Percentiles rank a stretch among this genome's conserved stretches.
Conservation (phyloP, 23 tunicate species). For the Halocynthia roretzi region DNA sequence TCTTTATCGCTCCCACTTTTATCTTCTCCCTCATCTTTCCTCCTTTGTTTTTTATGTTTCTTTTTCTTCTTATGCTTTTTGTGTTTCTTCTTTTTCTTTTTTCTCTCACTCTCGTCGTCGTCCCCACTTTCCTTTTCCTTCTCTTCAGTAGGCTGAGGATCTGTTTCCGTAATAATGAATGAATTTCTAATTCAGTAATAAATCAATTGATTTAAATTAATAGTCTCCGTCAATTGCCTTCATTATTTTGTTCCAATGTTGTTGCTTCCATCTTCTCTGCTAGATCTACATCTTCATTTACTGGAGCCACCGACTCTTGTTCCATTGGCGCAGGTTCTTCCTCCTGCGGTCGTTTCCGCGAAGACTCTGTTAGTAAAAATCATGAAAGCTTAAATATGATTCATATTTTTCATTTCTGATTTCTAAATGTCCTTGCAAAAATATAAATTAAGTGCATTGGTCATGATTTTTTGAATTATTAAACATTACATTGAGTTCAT, state of each 20-base stretch:
- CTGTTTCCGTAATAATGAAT: not conserved
- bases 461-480: too few relatives aligned
- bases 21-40: constrained; percentile 9
- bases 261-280: not conserved
- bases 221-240: not conserved
- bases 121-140: constrained; percentile 32
- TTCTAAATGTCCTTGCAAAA: too few relatives aligned
- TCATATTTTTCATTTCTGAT: too few relatives aligned
- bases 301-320: not conserved
- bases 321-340: not conserved
- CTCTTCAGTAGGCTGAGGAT: not conserved
- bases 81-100: constrained; percentile 79
- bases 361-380: not conserved
- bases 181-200: not conserved
- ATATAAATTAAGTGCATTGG: too few relatives aligned
- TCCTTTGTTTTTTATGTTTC: constrained; percentile 48
- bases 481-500: too few relatives aligned
- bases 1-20: constrained; percentile 7
- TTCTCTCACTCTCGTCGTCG: constrained; percentile 31
- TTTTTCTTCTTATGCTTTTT: constrained; percentile 86
- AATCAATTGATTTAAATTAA: not conserved
- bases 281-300: not conserved
- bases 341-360: not conserved
- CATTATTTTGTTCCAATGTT: not conserved
- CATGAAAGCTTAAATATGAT: too few relatives aligned